Evolutionary conservation across 2,888 invertebrate genomes (phyloP).

Genomic region (Kuschelorhynchus macadamiae): DNA sequence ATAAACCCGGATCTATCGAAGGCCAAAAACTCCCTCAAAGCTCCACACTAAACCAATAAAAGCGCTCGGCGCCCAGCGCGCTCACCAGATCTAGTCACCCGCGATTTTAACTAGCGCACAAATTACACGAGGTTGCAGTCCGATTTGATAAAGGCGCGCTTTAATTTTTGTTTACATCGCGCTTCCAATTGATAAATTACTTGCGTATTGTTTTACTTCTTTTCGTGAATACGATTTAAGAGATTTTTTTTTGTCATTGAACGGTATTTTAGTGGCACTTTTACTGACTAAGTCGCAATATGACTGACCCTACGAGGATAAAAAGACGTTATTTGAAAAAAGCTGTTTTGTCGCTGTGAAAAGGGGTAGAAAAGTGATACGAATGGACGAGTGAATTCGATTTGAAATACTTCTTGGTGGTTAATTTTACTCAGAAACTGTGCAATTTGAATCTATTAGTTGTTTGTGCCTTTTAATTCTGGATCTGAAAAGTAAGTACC

Average conservation of each 20-base stretch:
- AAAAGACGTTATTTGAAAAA: background rate
- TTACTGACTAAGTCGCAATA: conserved; percentile 1
- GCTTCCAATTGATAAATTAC: conserved; percentile 31
- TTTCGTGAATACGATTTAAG: conserved; percentile 6
- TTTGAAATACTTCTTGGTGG: background rate
- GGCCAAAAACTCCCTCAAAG: conserved; percentile 31
- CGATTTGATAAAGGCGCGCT: conserved; percentile 31
- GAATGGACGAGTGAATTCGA: conserved; percentile 2
- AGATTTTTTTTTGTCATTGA: background rate
- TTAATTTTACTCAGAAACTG: background rate
- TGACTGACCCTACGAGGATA: conserved; percentile 35
- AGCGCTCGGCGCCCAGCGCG: conserved; percentile 28
- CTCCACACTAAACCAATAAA: conserved; percentile 22
- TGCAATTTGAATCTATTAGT: no score
- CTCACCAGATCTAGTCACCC: conserved; percentile 35
- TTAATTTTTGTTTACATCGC: conserved; percentile 38
- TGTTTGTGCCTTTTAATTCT: no score
- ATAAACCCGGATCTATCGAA: conserved; percentile 7
- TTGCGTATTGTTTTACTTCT: conserved; percentile 19
- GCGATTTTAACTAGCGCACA: conserved; percentile 35
- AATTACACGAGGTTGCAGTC: conserved; percentile 16
- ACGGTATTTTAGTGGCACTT: conserved; percentile 4
- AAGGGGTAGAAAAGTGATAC: conserved; percentile 1
- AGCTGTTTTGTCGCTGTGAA: background rate
- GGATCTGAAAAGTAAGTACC: no score